phyloP scores from a whole-genome alignment of 2,113 vertebrate genomes.

The Calcarius ornatus region DNA sequence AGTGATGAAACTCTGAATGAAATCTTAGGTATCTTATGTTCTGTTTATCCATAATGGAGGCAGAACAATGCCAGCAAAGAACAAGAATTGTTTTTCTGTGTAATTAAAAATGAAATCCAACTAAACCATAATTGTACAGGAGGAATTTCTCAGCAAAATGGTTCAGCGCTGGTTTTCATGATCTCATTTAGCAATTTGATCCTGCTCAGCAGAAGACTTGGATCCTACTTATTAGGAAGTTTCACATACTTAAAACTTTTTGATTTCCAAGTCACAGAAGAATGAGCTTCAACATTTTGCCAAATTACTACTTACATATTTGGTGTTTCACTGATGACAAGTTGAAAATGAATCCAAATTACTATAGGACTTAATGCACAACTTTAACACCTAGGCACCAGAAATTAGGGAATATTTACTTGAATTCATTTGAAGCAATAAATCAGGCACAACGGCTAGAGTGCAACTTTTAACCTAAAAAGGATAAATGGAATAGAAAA shows the following conservation, averaged over 20 bases:
- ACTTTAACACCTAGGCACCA: slow-evolving; percentile 35
- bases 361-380: not conserved
- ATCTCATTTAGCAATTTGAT: not conserved
- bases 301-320: not conserved
- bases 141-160: not conserved
- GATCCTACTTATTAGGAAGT: not conserved
- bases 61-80: not conserved
- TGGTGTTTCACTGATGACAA: not conserved
- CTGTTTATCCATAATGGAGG: not conserved
- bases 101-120: not conserved
- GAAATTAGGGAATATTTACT: slow-evolving; percentile 9
- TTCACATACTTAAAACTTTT: not conserved
- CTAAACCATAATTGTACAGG: not conserved
- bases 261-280: not conserved
- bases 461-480: not conserved
- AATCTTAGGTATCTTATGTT: not conserved
- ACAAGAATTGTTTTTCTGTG: not conserved
- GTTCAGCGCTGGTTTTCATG: not conserved
- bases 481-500: not conserved
- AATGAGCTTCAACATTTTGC: not conserved
- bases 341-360: not conserved
- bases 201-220: not conserved
- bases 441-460: not conserved
- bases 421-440: not conserved
- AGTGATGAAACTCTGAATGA: not conserved